These are phyloP conservation scores for Hoplodrina ambigua DNA, from an alignment of 2,888 invertebrate species.

Conservation along the genomic window DNA sequence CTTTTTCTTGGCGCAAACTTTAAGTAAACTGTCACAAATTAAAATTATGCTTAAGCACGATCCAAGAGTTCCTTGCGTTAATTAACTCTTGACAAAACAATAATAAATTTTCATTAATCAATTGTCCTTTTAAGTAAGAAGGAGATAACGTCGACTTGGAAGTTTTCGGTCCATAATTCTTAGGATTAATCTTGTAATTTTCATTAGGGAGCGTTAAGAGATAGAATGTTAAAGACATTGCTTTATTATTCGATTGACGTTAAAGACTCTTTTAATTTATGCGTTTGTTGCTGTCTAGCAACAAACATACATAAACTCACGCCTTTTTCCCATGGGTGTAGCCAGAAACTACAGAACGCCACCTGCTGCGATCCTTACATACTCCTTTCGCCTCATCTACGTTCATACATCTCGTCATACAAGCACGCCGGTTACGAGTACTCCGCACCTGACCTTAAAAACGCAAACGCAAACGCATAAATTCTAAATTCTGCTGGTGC, in stretches of 20 bases:
- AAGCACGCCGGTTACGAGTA: too few species aligned
- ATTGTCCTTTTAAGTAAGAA: constrained; percentile 46
- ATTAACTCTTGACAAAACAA: constrained; percentile 73
- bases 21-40: constrained; percentile 68
- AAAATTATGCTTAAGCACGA: constrained; percentile 63
- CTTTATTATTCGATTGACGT: neutral
- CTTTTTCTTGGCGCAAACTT: constrained; percentile 37
- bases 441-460: too few species aligned
- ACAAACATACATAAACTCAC: too few species aligned
- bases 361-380: too few species aligned
- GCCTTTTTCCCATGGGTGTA: too few species aligned
- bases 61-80: constrained; percentile 63
- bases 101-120: constrained; percentile 72
- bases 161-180: constrained; percentile 33
- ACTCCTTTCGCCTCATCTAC: too few species aligned
- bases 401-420: too few species aligned
- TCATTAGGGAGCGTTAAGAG: constrained; percentile 5
- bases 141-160: constrained; percentile 16
- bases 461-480: too few species aligned
- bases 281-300: too few species aligned
- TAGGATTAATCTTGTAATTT: constrained; percentile 24
- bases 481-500: too few species aligned
- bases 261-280: too few species aligned
- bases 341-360: too few species aligned
- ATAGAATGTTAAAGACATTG: neutral